phyloP scores from a whole-genome alignment of 1,140 invertebrate genomes.

The Homalodisca vitripennis region DNA sequence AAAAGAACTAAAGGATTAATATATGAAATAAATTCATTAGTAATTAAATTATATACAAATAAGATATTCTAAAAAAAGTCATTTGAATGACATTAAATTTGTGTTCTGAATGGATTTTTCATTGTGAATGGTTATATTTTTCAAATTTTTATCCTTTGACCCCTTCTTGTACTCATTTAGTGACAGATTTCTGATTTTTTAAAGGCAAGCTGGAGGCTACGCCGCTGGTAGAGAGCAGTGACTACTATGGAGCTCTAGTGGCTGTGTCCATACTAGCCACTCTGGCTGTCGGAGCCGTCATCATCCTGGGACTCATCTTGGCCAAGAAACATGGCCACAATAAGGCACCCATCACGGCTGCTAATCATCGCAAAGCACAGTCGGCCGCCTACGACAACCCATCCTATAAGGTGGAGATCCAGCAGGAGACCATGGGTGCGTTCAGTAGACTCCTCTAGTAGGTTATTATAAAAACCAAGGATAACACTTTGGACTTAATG shows the following conservation, averaged over 20 bases:
- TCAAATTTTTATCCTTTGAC: too few species aligned
- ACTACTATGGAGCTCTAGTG: conserved; percentile 84
- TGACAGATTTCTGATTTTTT: neutral
- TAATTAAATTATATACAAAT: too few species aligned
- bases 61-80: too few species aligned
- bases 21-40: too few species aligned
- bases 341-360: conserved; percentile 62
- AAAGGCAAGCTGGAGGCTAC: conserved; percentile 63
- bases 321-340: conserved; percentile 67
- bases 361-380: conserved; percentile 45
- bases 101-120: too few species aligned
- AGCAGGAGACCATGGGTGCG: conserved; percentile 86
- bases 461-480: too few species aligned
- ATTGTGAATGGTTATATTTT: too few species aligned
- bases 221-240: conserved; percentile 53
- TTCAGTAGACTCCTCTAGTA: too few species aligned
- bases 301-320: conserved; percentile 76
- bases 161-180: too few species aligned
- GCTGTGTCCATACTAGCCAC: conserved; percentile 84
- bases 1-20: too few species aligned
- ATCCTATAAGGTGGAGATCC: conserved; percentile 89
- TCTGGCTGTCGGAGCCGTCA: conserved; percentile 74
- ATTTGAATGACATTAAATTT: too few species aligned
- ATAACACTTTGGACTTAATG: too few species aligned
- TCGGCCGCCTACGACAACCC: conserved; percentile 89